Evolutionary conservation across 2,797 vertebrate species (phyloP).

Genomic region (Intellagama lesueurii): DNA sequence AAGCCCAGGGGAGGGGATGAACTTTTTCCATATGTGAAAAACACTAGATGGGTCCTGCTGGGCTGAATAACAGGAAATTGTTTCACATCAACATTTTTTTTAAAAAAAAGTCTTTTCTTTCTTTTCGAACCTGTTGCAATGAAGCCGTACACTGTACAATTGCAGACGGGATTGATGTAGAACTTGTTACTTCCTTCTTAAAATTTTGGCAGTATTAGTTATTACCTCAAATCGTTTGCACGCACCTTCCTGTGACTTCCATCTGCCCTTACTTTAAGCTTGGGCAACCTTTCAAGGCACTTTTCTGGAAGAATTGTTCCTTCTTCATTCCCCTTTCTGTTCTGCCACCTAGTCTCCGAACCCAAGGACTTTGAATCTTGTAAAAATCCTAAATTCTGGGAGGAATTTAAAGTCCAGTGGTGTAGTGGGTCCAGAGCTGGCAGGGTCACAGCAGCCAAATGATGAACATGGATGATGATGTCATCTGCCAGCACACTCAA

Average conservation of each 20-base stretch:
- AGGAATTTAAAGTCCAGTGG: not conserved
- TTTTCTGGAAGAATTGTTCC: not conserved
- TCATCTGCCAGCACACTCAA: too few species aligned
- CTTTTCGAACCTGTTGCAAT: slow-evolving; percentile 31
- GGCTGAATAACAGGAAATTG: slow-evolving; percentile 50
- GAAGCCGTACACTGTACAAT: slow-evolving; percentile 1
- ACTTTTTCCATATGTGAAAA: slow-evolving; percentile 37
- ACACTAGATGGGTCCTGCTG: not conserved
- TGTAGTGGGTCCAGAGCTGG: too few species aligned
- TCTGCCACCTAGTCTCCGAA: slow-evolving; percentile 5
- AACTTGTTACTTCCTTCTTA: slow-evolving; percentile 19
- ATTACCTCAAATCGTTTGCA: not conserved
- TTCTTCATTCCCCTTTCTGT: not conserved
- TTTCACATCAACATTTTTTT: not conserved
- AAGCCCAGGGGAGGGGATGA: slow-evolving; percentile 14
- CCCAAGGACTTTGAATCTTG: slow-evolving; percentile 33
- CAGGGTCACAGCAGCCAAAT: too few species aligned
- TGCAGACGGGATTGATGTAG: not conserved
- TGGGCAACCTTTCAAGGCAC: not conserved
- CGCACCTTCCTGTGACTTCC: not conserved
- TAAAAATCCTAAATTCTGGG: slow-evolving; percentile 21
- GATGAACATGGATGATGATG: too few species aligned
- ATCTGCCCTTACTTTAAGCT: not conserved
- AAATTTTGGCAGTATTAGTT: not conserved
- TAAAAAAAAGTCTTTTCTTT: not conserved